phyloP scores from a whole-genome alignment of 2,797 vertebrate species.

The Moxostoma hubbsi region DNA sequence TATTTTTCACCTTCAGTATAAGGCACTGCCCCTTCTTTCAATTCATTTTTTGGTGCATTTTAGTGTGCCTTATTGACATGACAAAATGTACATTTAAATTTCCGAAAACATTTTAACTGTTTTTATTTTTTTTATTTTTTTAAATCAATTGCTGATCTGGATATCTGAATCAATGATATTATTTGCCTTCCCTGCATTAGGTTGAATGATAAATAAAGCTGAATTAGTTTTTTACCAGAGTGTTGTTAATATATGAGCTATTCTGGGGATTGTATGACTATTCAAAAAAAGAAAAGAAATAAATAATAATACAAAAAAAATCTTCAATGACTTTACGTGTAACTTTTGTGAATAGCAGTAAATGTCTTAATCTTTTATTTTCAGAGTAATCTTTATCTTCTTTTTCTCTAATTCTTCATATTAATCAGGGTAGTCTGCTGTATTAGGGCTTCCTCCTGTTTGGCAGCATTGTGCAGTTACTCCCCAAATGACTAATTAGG shows the following conservation, averaged over 20 bases:
- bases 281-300: neutral
- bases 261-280: slow-evolving; percentile 4
- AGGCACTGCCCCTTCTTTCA: neutral
- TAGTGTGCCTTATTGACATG: no score
- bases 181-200: neutral
- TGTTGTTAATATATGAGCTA: neutral
- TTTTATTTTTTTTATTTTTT: neutral
- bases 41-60: no score
- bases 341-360: neutral
- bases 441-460: no score
- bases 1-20: neutral
- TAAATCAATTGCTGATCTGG: neutral
- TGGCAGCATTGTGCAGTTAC: neutral
- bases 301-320: neutral
- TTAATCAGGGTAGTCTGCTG: neutral
- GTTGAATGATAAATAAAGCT: neutral
- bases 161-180: neutral
- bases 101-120: no score
- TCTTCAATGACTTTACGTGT: neutral
- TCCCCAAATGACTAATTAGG: no score
- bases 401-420: neutral
- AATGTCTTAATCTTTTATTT: neutral
- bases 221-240: neutral
- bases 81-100: no score
- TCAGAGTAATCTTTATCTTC: neutral